phyloP scores from a whole-genome alignment of 64 coral and sea anemone species.

The Pachyseris speciosa region DNA sequence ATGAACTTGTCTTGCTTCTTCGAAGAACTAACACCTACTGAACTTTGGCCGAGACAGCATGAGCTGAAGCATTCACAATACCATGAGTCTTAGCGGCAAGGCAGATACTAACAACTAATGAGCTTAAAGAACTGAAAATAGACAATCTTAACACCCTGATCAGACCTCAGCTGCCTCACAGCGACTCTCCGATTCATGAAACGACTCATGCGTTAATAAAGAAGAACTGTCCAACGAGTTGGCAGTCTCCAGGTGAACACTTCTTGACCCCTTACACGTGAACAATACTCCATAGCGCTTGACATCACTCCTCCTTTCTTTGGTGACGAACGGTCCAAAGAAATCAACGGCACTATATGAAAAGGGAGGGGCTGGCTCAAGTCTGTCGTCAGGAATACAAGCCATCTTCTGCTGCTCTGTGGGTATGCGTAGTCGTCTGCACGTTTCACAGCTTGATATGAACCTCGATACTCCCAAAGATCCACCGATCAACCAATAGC shows the following conservation, averaged over 20 bases:
- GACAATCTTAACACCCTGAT: no score
- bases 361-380: constrained; percentile 21
- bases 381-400: constrained; percentile 28
- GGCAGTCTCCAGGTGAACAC: constrained; percentile 43
- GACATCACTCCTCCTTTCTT: constrained; percentile 36
- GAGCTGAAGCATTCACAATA: no score
- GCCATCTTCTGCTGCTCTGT: constrained; percentile 17
- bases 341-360: constrained; percentile 23
- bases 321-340: constrained; percentile 9
- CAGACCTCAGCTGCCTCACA: no score
- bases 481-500: background rate
- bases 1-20: no score
- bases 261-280: constrained; percentile 37
- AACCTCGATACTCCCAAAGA: background rate
- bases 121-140: no score
- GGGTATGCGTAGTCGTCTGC: background rate
- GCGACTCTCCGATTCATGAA: no score
- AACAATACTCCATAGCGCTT: constrained; percentile 54
- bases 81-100: no score
- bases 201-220: constrained; percentile 54
- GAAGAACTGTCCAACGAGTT: constrained; percentile 47
- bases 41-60: no score
- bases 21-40: no score
- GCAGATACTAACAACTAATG: background rate
- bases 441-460: constrained; percentile 9